Conservation (phyloP, 1,140 invertebrate species). For the Brachionus plicatilis region DNA sequence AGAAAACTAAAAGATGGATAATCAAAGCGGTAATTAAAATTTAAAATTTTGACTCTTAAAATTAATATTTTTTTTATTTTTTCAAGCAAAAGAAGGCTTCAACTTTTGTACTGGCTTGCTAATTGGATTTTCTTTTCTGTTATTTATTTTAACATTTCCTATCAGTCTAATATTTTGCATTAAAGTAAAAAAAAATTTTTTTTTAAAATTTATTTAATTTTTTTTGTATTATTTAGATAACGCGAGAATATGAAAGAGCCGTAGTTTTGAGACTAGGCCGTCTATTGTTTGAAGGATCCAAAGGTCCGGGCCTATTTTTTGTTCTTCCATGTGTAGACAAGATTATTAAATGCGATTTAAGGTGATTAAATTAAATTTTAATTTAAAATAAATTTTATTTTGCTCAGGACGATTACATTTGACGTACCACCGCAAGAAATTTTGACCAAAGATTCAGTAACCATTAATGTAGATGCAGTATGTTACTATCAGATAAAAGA, state of each 20-base stretch:
- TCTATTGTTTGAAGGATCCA: background rate
- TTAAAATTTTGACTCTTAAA: background rate
- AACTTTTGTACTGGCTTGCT: background rate
- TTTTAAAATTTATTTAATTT: background rate
- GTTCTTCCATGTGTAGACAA: conserved; percentile 41
- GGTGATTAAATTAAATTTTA: background rate
- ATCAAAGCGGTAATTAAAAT: background rate
- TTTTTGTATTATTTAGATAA: background rate
- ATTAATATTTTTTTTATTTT: background rate
- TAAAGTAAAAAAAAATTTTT: background rate
- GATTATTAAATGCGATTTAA: conserved; percentile 39
- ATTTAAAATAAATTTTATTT: background rate
- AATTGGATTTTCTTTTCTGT: background rate
- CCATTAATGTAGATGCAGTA: conserved; percentile 43
- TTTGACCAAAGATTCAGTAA: conserved; percentile 43
- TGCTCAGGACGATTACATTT: conserved; percentile 35
- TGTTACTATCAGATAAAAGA: conserved; percentile 40
- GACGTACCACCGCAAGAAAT: conserved; percentile 44
- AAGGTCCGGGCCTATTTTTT: conserved; percentile 42
- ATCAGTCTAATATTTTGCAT: background rate
- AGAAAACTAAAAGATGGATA: background rate
- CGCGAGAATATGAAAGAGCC: conserved; percentile 40
- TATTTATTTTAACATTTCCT: conserved; percentile 8
- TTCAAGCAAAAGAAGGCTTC: background rate
- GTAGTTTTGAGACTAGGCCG: conserved; percentile 41